These are phyloP conservation scores for Eulemur coronatus DNA, from an alignment of 2,797 vertebrate genomes.

Conservation along the genomic window DNA sequence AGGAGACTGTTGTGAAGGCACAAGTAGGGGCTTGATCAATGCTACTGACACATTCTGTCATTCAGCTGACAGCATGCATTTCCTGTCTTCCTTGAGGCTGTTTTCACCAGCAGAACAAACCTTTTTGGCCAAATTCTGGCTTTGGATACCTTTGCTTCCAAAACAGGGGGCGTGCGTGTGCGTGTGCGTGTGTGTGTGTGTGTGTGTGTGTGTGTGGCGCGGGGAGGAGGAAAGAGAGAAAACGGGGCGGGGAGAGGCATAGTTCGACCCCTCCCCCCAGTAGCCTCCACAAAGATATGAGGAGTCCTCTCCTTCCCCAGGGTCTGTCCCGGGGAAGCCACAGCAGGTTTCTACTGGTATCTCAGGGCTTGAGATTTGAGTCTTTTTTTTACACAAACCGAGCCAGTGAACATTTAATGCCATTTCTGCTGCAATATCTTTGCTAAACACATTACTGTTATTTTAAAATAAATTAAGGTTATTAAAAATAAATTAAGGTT, in stretches of 20 bases:
- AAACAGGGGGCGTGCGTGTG: neutral
- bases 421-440: neutral
- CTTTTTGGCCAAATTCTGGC: neutral
- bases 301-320: neutral
- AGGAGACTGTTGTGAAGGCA: neutral
- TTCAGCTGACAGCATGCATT: neutral
- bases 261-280: accelerated
- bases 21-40: neutral
- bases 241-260: neutral
- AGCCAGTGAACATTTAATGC: neutral
- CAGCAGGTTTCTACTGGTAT: neutral
- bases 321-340: neutral
- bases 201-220: neutral
- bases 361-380: neutral
- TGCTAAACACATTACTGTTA: neutral
- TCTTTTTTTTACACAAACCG: neutral
- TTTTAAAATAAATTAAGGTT: neutral
- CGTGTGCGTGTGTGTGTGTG: neutral
- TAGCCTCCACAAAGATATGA: neutral
- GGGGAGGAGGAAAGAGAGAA: too few relatives aligned
- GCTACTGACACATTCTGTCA: neutral
- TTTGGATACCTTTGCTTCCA: neutral
- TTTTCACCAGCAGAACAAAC: neutral
- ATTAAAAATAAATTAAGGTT: neutral
- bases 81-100: neutral